Evolutionary conservation across 1,140 invertebrate genomes (phyloP).

Genomic region (Drosophila sproati): DNA sequence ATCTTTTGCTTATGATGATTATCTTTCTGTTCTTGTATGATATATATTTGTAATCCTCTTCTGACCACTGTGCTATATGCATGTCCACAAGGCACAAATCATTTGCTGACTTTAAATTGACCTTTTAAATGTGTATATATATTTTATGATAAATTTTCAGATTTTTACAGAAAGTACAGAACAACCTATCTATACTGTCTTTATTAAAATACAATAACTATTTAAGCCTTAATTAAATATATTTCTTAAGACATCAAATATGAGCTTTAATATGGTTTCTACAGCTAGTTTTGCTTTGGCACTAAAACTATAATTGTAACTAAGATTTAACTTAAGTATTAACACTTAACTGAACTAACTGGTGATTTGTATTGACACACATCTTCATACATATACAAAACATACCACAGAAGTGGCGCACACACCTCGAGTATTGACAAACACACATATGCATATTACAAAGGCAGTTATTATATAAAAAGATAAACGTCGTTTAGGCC

Average conservation of each 20-base stretch:
- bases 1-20: slow-evolving; percentile 2
- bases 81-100: not conserved
- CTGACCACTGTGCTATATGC: slow-evolving; percentile 2
- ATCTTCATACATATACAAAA: not conserved
- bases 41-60: slow-evolving; percentile 1
- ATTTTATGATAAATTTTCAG: not conserved
- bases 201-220: not conserved
- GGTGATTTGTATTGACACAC: not conserved
- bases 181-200: not conserved
- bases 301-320: slow-evolving; percentile 9
- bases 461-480: slow-evolving; percentile 65
- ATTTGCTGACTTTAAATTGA: slow-evolving; percentile 8
- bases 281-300: not conserved
- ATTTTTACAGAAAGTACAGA: not conserved
- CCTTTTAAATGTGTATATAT: not conserved
- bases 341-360: not conserved
- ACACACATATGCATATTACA: slow-evolving; percentile 15
- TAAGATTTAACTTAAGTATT: slow-evolving; percentile 14
- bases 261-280: too few species aligned
- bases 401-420: not conserved
- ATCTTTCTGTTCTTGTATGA: not conserved
- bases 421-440: slow-evolving; percentile 5
- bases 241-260: too few species aligned
- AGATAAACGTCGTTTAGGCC: slow-evolving; percentile 47
- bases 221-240: not conserved